Base-by-base conservation (phyloP, 2,888 invertebrate genomes). In the Drosophila helvetica region DNA sequence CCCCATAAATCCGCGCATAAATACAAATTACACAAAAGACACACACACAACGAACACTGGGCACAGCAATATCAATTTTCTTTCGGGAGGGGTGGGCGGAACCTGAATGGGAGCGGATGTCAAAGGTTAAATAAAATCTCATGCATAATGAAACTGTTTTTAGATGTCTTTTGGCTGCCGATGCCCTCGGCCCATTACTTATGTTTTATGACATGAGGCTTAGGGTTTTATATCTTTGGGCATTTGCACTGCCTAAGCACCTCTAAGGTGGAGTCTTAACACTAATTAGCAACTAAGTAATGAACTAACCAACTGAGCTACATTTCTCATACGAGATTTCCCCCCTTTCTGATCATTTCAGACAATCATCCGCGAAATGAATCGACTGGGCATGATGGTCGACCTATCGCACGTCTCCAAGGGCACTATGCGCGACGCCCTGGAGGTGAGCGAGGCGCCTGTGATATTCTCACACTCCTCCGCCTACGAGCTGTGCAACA, bases 381-480 rank as follows among this genome's bases (percentile, higher is more conserved):
- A 97, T 93, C 94, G 97, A 3, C 93, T 97, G 70, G 97, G 97
- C 27, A 97, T 97, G 96, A 94, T 97, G 91, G 96, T 97, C 75
- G 97, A 97, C 91, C 92, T 96, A 79, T 96, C 96, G 8, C 96
- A 97, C 92, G 96, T 96, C 58, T 96, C 96, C 7, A 94, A 94
- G 46, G 94, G 95, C 60, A 96, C 96, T 27, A 97, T 97, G 97
- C 93, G 94, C 53, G 96, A 96, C 90, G 96, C 96, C 19, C 92
- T 97, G 47, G 94, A 94, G 27, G 94, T 95, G 69, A 95, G 96
- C 38, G 94, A 95, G 87, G 96, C 97, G 15, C 97, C 97, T 17
- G 96, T 97, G 77, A 95, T 97, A 77, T 97, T 96, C 93, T 96
- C 96, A 50, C 97, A 97, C 91, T 96, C 97, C 10, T 96, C 96